These are phyloP conservation scores for Ichneumon xanthorius DNA, from an alignment of 2,888 invertebrate genomes.

Conservation along the genomic window DNA sequence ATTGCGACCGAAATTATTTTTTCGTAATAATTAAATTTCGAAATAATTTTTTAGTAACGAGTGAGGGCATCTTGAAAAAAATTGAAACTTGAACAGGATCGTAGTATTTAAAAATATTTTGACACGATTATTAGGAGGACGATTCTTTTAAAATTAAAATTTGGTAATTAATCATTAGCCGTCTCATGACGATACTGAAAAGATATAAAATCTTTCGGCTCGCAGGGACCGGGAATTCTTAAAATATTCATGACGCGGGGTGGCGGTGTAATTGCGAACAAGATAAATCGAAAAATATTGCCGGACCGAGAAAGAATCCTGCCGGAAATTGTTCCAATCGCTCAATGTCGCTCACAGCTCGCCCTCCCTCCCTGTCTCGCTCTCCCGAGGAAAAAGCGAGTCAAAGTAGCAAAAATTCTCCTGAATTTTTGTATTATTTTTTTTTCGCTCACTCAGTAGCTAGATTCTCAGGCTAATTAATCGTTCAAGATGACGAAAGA, in stretches of 20 bases:
- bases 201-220: neutral
- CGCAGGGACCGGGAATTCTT: neutral
- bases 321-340: conserved; percentile 62
- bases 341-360: conserved; percentile 62
- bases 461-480: conserved; percentile 55
- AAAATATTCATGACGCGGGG: conserved; percentile 48
- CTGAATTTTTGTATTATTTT: conserved; percentile 31
- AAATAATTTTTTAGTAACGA: neutral
- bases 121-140: neutral
- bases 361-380: neutral
- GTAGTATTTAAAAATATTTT: neutral
- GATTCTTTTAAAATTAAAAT: neutral
- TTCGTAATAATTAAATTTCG: no score
- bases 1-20: neutral
- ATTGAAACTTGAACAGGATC: neutral
- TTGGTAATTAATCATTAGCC: neutral
- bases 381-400: conserved; percentile 23
- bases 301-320: conserved; percentile 14
- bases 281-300: conserved; percentile 44
- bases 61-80: no score
- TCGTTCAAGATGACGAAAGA: conserved; percentile 62
- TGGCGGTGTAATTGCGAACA: conserved; percentile 12
- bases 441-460: conserved; percentile 21
- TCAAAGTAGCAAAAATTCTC: conserved; percentile 51
- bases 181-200: neutral